These are phyloP conservation scores for Onychomys torridus DNA, from an alignment of 2,797 vertebrate species.

Conservation along the genomic window DNA sequence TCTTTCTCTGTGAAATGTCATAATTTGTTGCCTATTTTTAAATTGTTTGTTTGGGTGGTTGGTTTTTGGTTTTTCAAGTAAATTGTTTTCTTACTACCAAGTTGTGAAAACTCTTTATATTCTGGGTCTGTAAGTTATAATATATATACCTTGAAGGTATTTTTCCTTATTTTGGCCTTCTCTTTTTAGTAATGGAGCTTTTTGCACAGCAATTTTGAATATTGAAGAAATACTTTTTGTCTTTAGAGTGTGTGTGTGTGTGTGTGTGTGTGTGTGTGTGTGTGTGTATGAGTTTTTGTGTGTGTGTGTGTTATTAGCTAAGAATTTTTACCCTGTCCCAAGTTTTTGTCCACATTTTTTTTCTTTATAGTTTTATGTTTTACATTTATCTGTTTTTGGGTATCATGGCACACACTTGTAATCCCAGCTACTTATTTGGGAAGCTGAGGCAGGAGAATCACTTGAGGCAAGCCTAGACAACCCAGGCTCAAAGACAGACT, in stretches of 20 bases:
- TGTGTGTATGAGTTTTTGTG: too few relatives aligned
- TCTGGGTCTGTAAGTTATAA: background rate
- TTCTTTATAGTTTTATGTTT: background rate
- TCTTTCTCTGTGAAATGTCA: background rate
- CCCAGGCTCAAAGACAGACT: background rate
- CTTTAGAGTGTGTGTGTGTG: background rate
- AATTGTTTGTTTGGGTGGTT: background rate
- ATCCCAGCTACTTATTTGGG: background rate
- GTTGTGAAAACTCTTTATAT: background rate
- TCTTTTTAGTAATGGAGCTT: background rate
- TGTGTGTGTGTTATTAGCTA: background rate
- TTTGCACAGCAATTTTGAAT: background rate
- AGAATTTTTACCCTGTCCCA: background rate
- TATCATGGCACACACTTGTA: background rate
- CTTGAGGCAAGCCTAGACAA: background rate
- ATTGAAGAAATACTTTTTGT: background rate
- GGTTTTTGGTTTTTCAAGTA: background rate
- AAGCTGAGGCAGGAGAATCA: background rate
- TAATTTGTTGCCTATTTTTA: background rate
- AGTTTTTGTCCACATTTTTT: background rate
- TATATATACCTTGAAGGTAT: background rate
- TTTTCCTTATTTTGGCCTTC: background rate
- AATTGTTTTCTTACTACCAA: background rate
- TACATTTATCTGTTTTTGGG: background rate
- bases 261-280: too few relatives aligned